A percentile compares a stretch with the other conserved stretches of the same genome.
phyloP scores from a whole-genome alignment of 92 coral and sea anemone species.

The Porites rus region DNA sequence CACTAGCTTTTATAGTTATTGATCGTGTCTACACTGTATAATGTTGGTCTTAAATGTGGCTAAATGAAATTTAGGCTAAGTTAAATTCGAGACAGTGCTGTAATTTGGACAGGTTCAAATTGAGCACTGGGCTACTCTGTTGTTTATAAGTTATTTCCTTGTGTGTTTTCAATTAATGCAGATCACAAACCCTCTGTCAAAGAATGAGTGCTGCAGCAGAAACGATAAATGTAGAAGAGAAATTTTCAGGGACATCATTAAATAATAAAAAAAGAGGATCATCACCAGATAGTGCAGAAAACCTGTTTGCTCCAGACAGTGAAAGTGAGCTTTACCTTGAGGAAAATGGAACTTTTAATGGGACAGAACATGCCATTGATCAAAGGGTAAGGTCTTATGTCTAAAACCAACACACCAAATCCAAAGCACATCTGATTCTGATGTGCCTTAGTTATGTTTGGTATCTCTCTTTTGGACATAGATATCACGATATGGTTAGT shows the following conservation, averaged over 20 bases:
- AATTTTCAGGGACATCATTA: conserved; percentile 58
- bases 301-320: conserved; percentile 94
- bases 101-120: too few relatives aligned
- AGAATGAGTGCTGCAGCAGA: conserved; percentile 94
- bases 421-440: not conserved
- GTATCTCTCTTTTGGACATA: too few relatives aligned
- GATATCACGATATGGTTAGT: too few relatives aligned
- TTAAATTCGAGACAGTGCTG: too few relatives aligned
- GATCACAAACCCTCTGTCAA: not conserved
- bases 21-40: too few relatives aligned
- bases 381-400: conserved; percentile 57
- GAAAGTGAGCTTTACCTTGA: conserved; percentile 69
- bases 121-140: too few relatives aligned
- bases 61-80: too few relatives aligned
- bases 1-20: too few relatives aligned
- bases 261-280: conserved; percentile 52
- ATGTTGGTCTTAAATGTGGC: too few relatives aligned
- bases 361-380: conserved; percentile 59
- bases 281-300: conserved; percentile 61
- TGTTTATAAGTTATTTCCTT: not conserved
- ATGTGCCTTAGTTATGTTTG: too few relatives aligned
- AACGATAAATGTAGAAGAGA: conserved; percentile 80
- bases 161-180: not conserved
- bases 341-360: conserved; percentile 61
- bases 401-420: not conserved